Percentiles rank a stretch among this genome's conserved stretches.
These are phyloP conservation scores for Prenolepis imparis DNA, from an alignment of 2,888 invertebrate species.

Conservation along the genomic window DNA sequence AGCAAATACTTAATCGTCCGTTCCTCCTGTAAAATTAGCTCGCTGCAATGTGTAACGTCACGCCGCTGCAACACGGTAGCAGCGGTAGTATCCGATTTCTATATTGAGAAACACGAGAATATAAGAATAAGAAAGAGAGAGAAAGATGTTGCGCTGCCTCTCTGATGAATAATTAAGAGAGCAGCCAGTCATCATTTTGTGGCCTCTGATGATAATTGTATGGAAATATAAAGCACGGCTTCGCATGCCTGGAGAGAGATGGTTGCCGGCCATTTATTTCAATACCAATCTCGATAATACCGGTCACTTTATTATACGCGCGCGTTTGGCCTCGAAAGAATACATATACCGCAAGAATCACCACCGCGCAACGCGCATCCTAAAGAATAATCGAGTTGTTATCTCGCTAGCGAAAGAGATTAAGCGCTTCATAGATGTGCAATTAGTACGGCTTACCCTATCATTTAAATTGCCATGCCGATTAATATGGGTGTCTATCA, in stretches of 20 bases:
- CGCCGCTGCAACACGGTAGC: slow-evolving; percentile 25
- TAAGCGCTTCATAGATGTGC: slow-evolving; percentile 7
- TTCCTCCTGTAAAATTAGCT: slow-evolving; percentile 43
- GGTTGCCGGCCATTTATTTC: slow-evolving; percentile 69
- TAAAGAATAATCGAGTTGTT: slow-evolving; percentile 2
- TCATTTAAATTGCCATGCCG: slow-evolving; percentile 7
- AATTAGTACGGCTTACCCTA: slow-evolving; percentile 11
- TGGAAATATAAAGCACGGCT: slow-evolving; percentile 74
- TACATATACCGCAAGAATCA: slow-evolving; percentile 15
- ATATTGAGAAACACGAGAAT: slow-evolving; percentile 15
- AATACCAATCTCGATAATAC: slow-evolving; percentile 72
- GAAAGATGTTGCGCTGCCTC: slow-evolving; percentile 30
- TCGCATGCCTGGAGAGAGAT: slow-evolving; percentile 1
- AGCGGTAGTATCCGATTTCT: slow-evolving; percentile 34
- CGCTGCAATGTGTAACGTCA: slow-evolving; percentile 41
- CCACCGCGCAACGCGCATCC: not conserved
- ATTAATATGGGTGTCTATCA: slow-evolving; percentile 30
- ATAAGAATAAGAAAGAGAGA: not conserved
- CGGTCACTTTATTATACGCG: slow-evolving; percentile 60
- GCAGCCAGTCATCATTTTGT: slow-evolving; percentile 70
- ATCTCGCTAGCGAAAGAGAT: slow-evolving; percentile 22
- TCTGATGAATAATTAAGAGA: slow-evolving; percentile 62
- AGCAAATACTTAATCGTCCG: slow-evolving; percentile 18
- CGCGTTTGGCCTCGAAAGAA: slow-evolving; percentile 16
- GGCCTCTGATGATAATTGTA: slow-evolving; percentile 77